Evolutionary conservation across 2,888 invertebrate genomes (phyloP).

Genomic region (Ariolimax columbianus): DNA sequence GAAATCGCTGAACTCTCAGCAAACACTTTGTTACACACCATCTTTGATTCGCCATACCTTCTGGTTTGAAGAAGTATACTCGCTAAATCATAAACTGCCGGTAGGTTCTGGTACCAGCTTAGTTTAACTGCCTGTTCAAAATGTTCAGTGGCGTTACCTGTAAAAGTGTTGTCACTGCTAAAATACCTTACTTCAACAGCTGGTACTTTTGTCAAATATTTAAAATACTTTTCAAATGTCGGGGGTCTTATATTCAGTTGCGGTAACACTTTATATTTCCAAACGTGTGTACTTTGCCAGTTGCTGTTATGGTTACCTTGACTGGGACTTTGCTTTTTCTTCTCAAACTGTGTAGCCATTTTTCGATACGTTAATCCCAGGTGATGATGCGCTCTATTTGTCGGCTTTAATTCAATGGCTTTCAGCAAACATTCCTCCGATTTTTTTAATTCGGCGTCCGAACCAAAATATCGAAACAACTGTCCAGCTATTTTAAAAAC

Average conservation of each 20-base stretch:
- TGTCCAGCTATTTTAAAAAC: slow-evolving; percentile 20
- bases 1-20: not conserved
- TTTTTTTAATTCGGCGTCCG: not conserved
- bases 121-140: not conserved
- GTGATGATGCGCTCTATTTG: slow-evolving; percentile 1
- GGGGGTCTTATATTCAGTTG: not conserved
- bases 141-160: not conserved
- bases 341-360: not conserved
- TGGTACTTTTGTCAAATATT: not conserved
- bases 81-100: slow-evolving; percentile 17
- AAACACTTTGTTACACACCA: not conserved
- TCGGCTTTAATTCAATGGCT: not conserved
- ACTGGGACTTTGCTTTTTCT: not conserved
- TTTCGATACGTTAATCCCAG: not conserved
- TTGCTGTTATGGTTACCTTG: not conserved
- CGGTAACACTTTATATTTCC: not conserved
- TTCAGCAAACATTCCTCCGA: not conserved
- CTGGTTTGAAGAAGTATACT: not conserved
- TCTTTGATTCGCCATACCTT: not conserved
- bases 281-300: not conserved
- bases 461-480: not conserved
- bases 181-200: not conserved
- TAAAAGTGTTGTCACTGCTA: not conserved
- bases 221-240: not conserved
- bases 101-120: not conserved